Evolutionary conservation across 1,140 invertebrate species (phyloP).

Genomic region (Brachionus plicatilis): DNA sequence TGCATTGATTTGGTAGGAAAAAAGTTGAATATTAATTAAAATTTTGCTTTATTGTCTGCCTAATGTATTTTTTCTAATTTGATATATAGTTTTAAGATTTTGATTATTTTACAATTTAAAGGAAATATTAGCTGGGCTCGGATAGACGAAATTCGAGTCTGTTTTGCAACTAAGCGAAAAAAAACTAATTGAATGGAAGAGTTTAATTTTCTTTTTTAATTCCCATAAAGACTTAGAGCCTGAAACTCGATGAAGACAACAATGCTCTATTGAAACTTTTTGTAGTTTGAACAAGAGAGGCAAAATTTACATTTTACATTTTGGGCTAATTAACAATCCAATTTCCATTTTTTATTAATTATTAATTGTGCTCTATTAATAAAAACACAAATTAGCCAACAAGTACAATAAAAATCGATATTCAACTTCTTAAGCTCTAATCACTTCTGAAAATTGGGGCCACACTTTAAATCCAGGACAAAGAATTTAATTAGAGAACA

Average conservation of each 20-base stretch:
- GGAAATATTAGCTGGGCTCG: not conserved
- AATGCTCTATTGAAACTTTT: slow-evolving; percentile 27
- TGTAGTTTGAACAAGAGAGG: not conserved
- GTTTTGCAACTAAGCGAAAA: not conserved
- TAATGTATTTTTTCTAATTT: not conserved
- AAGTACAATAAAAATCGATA: slow-evolving; percentile 25
- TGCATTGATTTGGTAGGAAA: not conserved
- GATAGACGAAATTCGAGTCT: not conserved
- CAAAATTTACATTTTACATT: slow-evolving; percentile 32
- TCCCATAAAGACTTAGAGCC: not conserved
- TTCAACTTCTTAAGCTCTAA: not conserved
- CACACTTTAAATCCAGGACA: not conserved
- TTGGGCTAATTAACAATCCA: not conserved
- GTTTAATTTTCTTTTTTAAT: slow-evolving; percentile 27
- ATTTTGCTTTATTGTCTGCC: not conserved
- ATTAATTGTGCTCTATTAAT: slow-evolving; percentile 38
- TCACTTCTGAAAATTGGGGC: not conserved
- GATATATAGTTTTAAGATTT: not conserved
- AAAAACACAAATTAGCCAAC: slow-evolving; percentile 28
- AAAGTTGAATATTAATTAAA: not conserved
- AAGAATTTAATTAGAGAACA: not conserved
- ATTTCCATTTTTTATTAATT: slow-evolving; percentile 40
- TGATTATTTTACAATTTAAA: not conserved
- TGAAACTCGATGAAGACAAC: not conserved
- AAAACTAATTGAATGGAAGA: slow-evolving; percentile 21